A percentile compares a stretch with the other conserved stretches of the same genome.
Conservation (phyloP, 2,797 vertebrate species). For the Lemur catta region DNA sequence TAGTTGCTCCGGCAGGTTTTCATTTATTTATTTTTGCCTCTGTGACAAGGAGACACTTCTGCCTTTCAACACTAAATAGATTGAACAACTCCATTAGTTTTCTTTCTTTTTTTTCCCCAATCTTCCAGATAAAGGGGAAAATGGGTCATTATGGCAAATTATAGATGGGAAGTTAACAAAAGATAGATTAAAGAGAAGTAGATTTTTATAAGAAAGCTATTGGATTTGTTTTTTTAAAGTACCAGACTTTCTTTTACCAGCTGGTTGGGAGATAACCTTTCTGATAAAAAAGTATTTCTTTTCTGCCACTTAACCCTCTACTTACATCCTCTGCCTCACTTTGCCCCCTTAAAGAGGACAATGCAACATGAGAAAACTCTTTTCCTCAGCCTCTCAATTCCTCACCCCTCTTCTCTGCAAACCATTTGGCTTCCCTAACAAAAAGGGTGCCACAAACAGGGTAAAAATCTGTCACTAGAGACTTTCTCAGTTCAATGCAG, state of each 20-base stretch:
- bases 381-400: background rate
- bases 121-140: constrained; percentile 67
- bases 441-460: background rate
- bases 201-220: constrained; percentile 7
- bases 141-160: constrained; percentile 53
- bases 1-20: constrained; percentile 52
- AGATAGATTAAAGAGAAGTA: constrained; percentile 41
- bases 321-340: background rate
- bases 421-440: background rate
- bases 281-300: constrained; percentile 43
- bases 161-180: constrained; percentile 45
- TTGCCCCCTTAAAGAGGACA: background rate
- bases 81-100: constrained; percentile 61
- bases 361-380: background rate
- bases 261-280: constrained; percentile 49
- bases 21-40: constrained; percentile 54
- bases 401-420: background rate
- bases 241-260: constrained; percentile 47
- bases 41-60: constrained; percentile 64
- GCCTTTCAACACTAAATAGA: constrained; percentile 52
- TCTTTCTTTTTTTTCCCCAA: constrained; percentile 42
- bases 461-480: background rate
- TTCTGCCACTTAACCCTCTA: constrained; percentile 51
- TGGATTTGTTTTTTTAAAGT: background rate
- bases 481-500: background rate